phyloP scores from a whole-genome alignment of 1,140 invertebrate genomes.

The Drosophila quadrilineata region DNA sequence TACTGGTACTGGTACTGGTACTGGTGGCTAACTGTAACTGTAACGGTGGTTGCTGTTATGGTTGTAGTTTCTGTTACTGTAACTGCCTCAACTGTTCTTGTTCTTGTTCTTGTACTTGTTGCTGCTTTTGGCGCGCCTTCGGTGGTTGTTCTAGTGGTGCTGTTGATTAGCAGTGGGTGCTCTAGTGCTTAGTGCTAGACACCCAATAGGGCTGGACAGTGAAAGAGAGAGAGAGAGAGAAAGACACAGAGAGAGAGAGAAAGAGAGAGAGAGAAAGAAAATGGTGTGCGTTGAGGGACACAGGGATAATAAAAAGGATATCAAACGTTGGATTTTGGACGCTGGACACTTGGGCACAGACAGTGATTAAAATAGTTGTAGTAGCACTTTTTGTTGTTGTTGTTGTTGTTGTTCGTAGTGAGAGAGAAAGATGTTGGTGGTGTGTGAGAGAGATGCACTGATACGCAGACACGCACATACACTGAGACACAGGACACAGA shows the following conservation, averaged over 20 bases:
- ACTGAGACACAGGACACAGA: slow-evolving; percentile 2
- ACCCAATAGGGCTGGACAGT: slow-evolving; percentile 8
- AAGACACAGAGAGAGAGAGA: slow-evolving; percentile 10
- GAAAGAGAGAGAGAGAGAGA: slow-evolving; percentile 9
- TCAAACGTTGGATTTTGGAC: too few relatives aligned
- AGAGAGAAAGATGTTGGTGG: background rate
- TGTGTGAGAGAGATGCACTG: slow-evolving; percentile 21
- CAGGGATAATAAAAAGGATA: background rate
- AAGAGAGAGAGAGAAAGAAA: slow-evolving; percentile 12
- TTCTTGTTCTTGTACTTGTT: slow-evolving; percentile 5
- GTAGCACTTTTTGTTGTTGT: too few relatives aligned
- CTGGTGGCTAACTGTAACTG: slow-evolving; percentile 12
- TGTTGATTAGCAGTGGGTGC: slow-evolving; percentile 1
- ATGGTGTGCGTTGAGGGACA: slow-evolving; percentile 8
- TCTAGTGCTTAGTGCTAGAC: slow-evolving; percentile 37
- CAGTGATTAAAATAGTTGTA: too few relatives aligned
- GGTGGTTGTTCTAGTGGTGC: slow-evolving; percentile 23
- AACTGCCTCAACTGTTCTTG: slow-evolving; percentile 2
- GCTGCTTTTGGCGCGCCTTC: slow-evolving; percentile 10
- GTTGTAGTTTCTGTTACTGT: slow-evolving; percentile 2
- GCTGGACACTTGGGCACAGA: background rate
- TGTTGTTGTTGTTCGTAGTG: too few relatives aligned
- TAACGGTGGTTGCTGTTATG: background rate
- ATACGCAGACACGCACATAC: background rate
- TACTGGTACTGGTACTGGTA: slow-evolving; percentile 15